A percentile compares a stretch with the other conserved stretches of the same genome.
Evolutionary conservation across 2,113 vertebrate genomes (phyloP).

Genomic region (Talpa occidentalis): DNA sequence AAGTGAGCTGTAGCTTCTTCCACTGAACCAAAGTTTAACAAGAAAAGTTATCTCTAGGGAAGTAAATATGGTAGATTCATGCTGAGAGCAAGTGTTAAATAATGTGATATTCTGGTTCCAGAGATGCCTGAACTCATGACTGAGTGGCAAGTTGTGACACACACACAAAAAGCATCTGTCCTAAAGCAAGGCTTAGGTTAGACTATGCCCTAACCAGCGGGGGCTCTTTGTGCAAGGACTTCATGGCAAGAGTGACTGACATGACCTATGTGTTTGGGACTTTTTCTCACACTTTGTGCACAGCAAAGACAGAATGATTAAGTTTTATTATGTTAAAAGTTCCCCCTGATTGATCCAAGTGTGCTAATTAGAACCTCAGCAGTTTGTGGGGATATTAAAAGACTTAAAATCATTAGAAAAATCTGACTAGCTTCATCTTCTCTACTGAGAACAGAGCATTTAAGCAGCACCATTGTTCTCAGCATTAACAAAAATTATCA

Average conservation of each 20-base stretch:
- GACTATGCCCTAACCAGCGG: background rate
- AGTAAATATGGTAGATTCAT: background rate
- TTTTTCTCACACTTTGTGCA: background rate
- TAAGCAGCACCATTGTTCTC: background rate
- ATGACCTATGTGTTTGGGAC: rapidly evolving
- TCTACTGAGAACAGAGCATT: background rate
- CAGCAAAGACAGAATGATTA: background rate
- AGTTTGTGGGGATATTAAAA: background rate
- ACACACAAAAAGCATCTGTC: background rate
- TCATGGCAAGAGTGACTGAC: background rate
- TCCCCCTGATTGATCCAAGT: background rate
- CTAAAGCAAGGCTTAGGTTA: background rate
- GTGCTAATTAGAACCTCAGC: background rate
- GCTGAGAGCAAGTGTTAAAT: background rate
- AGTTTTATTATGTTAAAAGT: background rate
- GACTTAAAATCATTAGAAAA: background rate
- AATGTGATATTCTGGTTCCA: background rate
- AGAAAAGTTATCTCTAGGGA: background rate
- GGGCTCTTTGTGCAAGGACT: background rate
- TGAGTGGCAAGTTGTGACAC: background rate
- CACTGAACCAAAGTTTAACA: background rate
- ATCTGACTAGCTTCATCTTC: background rate
- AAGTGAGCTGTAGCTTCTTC: background rate
- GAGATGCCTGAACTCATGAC: background rate
- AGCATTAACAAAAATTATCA: no score